Evolutionary conservation across 2,797 vertebrate genomes (phyloP), one percentile per base, ranked within the genome.

Genomic region (Lates japonicus): DNA sequence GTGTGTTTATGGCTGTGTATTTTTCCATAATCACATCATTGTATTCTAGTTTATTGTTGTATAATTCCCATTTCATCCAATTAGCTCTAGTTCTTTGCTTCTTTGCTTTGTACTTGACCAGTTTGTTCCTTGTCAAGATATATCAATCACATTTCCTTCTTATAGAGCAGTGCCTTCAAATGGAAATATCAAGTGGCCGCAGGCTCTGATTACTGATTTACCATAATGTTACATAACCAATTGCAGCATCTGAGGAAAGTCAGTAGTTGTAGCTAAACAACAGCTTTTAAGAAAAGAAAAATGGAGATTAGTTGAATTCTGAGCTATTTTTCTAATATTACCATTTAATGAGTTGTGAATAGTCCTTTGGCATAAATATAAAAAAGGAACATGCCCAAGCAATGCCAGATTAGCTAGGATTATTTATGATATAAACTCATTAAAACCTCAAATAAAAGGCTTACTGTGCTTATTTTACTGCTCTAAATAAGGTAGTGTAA

Each of bases 131-230:
- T 87, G 91, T 92, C 90, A 72, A 61, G 69, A 81, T 72, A 8
- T 74, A 92, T 93, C 77, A 68, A 67, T 92, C 88, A 88, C 86
- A 83, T 90, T 80, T 78, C 60, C 72, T 72, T 76, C 80, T 83
- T 70, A 76, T 61, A 60, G 52, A 82, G 74, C 77, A 5, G 69
- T n/a, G 71, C 57, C 41, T 80, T 89, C 74, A 74, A 52, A 71
- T 52, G 66, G 82, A 92, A 90, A 91, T 87, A 90, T 78, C 82
- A 87, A 84, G 66, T 37, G 14, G 78, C 91, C 33, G 0, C 78
- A 13, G 84, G 88, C 74, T 78, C 25, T 19, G 52, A 80, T 88
- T 65, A 41, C 78, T 74, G 81, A 88, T 87, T 87, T 81, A 84
- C 46, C 39, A 44, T 57, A 80, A 61, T 58, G 72, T 91, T 91